Conservation (phyloP, 2,113 vertebrate genomes). For the Neogale vison region DNA sequence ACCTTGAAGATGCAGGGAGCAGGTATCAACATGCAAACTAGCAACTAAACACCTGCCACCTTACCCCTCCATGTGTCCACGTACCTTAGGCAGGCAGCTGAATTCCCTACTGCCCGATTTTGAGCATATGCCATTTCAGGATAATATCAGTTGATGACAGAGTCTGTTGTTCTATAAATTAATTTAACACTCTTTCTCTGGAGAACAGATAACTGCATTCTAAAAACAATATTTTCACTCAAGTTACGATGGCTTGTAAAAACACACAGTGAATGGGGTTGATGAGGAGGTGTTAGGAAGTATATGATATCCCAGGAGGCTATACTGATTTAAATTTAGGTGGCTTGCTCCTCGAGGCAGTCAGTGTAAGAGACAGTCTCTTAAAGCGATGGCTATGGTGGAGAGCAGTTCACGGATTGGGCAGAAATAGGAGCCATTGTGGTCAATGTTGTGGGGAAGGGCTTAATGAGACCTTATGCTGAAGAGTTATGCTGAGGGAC, state of each 20-base stretch:
- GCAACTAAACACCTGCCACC: not conserved
- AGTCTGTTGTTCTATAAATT: slow-evolving; percentile 66
- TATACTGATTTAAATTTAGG: slow-evolving; percentile 25
- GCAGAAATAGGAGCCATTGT: not conserved
- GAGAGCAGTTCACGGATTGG: not conserved
- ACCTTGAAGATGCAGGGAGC: not conserved
- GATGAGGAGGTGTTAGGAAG: slow-evolving; percentile 45
- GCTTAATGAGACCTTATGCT: not conserved
- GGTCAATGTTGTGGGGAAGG: not conserved
- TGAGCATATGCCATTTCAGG: slow-evolving; percentile 56
- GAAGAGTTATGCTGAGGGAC: not conserved
- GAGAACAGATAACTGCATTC: slow-evolving; percentile 68
- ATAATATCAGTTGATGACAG: not conserved
- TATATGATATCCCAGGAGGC: slow-evolving; percentile 46
- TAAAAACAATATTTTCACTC: slow-evolving; percentile 71
- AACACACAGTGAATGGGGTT: slow-evolving; percentile 52
- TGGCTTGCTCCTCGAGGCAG: not conserved
- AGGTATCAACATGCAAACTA: not conserved
- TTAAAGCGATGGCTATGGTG: not conserved
- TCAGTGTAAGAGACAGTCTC: not conserved
- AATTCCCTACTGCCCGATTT: slow-evolving; percentile 45
- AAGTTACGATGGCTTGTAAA: slow-evolving; percentile 60
- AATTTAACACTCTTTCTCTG: slow-evolving; percentile 60
- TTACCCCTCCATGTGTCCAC: slow-evolving; percentile 22
- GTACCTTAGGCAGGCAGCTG: slow-evolving; percentile 21